phyloP scores from a whole-genome alignment of 2,888 invertebrate genomes.

The Polydrusus tereticollis region DNA sequence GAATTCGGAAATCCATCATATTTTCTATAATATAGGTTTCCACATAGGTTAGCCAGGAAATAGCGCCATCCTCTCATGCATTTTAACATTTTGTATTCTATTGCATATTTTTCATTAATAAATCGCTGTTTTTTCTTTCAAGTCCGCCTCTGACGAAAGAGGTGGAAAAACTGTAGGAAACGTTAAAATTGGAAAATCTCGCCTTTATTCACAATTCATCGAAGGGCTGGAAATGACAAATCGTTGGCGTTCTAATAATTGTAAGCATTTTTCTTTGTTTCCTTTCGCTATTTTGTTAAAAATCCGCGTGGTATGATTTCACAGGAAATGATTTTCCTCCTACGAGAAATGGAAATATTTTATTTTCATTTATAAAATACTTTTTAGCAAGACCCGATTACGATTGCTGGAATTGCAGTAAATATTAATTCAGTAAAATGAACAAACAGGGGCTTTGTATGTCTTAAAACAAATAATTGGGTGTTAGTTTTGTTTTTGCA shows the following conservation, averaged over 20 bases:
- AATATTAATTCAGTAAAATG: no score
- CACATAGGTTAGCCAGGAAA: no score
- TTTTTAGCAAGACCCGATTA: background rate
- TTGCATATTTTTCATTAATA: no score
- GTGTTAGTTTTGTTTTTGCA: no score
- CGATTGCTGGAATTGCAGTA: background rate
- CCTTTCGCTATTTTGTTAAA: slow-evolving; percentile 35
- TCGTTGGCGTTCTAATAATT: slow-evolving; percentile 42
- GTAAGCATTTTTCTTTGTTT: slow-evolving; percentile 47
- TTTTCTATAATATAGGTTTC: no score
- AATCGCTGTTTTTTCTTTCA: background rate
- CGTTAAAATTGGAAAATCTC: slow-evolving; percentile 24
- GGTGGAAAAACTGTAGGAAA: slow-evolving; percentile 26
- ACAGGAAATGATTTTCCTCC: slow-evolving; percentile 28
- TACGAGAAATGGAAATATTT: background rate
- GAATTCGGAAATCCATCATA: no score
- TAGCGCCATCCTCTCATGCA: no score
- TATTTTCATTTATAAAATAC: background rate
- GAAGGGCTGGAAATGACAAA: slow-evolving; percentile 41
- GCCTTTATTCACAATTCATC: slow-evolving; percentile 33
- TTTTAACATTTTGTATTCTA: no score
- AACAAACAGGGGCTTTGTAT: no score
- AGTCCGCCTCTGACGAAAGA: slow-evolving; percentile 7
- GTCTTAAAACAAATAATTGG: no score
- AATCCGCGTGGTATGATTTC: slow-evolving; percentile 14